phyloP scores from a whole-genome alignment of 2,797 vertebrate species.

The Cuniculus paca region DNA sequence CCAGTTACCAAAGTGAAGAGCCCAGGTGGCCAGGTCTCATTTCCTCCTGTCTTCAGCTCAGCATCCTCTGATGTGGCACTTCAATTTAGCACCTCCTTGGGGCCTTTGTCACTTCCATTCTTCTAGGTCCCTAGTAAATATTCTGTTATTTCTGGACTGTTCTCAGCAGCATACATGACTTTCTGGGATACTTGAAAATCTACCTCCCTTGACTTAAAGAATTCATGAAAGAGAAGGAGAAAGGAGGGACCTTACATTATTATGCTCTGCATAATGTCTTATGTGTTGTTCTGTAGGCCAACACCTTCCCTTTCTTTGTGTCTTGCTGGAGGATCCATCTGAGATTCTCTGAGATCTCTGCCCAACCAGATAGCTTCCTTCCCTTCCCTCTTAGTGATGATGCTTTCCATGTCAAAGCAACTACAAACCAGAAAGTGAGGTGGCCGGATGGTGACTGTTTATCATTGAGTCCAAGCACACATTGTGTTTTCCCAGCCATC shows the following conservation, averaged over 20 bases:
- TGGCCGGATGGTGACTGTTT: not conserved
- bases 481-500: not conserved
- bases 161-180: not conserved
- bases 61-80: not conserved
- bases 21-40: not conserved
- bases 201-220: not conserved
- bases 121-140: not conserved
- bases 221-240: not conserved
- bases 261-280: not conserved
- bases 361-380: not conserved
- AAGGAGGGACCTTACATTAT: not conserved
- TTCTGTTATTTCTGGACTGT: not conserved
- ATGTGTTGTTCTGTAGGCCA: not conserved
- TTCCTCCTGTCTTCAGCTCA: not conserved
- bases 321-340: not conserved
- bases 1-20: rapidly evolving
- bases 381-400: not conserved
- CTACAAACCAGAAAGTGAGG: not conserved
- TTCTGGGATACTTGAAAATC: not conserved
- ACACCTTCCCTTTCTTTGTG: not conserved
- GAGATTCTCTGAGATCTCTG: not conserved
- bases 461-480: not conserved
- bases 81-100: not conserved
- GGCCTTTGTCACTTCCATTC: not conserved
- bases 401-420: not conserved